A percentile compares a stretch with the other conserved stretches of the same genome.
These are phyloP conservation scores for Lepas anatifera DNA, from an alignment of 2,888 invertebrate species.

Conservation along the genomic window DNA sequence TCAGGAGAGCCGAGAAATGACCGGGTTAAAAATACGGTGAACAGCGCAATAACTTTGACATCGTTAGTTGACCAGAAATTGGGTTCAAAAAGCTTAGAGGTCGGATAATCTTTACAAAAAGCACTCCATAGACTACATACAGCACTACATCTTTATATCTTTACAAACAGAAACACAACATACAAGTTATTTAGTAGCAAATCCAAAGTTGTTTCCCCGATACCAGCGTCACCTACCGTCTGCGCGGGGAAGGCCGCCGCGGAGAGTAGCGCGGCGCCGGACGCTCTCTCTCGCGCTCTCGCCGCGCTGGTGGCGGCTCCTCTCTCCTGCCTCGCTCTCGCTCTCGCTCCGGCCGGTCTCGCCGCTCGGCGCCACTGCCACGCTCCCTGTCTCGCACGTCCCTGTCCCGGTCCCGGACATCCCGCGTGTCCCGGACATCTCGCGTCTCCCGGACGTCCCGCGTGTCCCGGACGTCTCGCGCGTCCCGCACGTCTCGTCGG, in stretches of 20 bases:
- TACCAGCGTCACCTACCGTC: neutral
- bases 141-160: too few relatives aligned
- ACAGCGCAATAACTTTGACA: too few relatives aligned
- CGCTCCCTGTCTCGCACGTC: constrained; percentile 28
- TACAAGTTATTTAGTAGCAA: too few relatives aligned
- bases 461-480: constrained; percentile 21
- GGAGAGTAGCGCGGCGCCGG: constrained; percentile 5
- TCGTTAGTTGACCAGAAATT: too few relatives aligned
- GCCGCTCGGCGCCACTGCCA: constrained; percentile 25
- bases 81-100: too few relatives aligned
- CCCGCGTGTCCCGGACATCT: constrained; percentile 35
- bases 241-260: neutral
- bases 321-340: constrained; percentile 26
- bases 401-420: constrained; percentile 21
- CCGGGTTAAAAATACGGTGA: too few relatives aligned
- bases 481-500: constrained; percentile 28
- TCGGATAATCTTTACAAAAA: too few relatives aligned
- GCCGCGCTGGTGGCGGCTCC: constrained; percentile 27
- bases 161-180: too few relatives aligned
- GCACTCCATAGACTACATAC: too few relatives aligned
- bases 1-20: too few relatives aligned
- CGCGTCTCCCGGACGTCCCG: too few relatives aligned
- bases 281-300: constrained; percentile 27
- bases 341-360: constrained; percentile 26
- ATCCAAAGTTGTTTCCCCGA: too few relatives aligned